phyloP scores from a whole-genome alignment of 2,113 vertebrate genomes.

The Antennarius striatus region DNA sequence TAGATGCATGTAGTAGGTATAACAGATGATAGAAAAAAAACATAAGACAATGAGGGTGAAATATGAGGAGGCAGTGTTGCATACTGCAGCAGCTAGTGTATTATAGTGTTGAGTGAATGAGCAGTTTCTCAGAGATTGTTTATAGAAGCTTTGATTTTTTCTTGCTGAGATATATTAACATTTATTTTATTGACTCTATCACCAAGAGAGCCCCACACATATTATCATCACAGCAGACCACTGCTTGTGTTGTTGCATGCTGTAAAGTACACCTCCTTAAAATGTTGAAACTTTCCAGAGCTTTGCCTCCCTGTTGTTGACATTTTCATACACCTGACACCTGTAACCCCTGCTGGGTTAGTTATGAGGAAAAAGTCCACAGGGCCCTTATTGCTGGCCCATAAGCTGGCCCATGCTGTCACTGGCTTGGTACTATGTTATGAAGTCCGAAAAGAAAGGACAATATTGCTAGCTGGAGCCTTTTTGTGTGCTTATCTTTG shows the following conservation, averaged over 20 bases:
- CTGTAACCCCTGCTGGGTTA: constrained; percentile 38
- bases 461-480: constrained; percentile 16
- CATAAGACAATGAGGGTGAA: not conserved
- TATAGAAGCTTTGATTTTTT: constrained; percentile 25
- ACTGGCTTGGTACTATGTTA: constrained; percentile 14
- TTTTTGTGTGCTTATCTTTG: constrained; percentile 3
- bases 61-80: constrained; percentile 5
- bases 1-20: not conserved
- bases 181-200: constrained; percentile 23
- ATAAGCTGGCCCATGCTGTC: constrained; percentile 24
- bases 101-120: constrained; percentile 2
- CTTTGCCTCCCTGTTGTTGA: constrained; percentile 10
- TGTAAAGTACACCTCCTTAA: constrained; percentile 9
- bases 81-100: not conserved
- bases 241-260: not conserved
- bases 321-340: constrained; percentile 19
- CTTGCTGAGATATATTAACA: not conserved
- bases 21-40: not conserved
- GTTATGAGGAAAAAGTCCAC: constrained; percentile 48
- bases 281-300: constrained; percentile 10
- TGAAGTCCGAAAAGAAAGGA: constrained; percentile 27
- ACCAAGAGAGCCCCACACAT: not conserved
- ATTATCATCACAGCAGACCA: not conserved
- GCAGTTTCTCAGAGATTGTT: constrained; percentile 4
- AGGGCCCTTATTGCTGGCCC: constrained; percentile 26